Conservation (phyloP, 2,797 vertebrate species). For the Neoniphon sammara region DNA sequence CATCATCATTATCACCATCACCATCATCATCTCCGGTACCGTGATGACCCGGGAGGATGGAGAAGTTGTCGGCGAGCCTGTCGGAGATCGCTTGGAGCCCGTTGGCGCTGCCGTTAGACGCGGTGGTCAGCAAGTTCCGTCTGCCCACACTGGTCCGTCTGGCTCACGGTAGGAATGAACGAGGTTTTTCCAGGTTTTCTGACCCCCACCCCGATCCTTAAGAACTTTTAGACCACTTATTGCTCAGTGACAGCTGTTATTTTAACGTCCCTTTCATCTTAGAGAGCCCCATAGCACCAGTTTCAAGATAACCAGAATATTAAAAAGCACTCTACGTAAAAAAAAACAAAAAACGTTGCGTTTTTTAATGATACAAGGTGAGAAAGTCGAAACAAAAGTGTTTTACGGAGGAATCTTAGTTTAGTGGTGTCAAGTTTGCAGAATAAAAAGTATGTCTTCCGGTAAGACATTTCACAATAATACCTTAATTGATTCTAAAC, state of each 20-base stretch:
- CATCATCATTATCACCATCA: conserved; percentile 12
- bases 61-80: conserved; percentile 92
- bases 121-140: conserved; percentile 94
- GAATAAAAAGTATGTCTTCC: conserved; percentile 22
- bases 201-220: not conserved
- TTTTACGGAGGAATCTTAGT: conserved; percentile 18
- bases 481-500: too few relatives aligned
- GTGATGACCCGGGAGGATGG: conserved; percentile 90
- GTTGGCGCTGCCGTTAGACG: conserved; percentile 91
- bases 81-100: conserved; percentile 93
- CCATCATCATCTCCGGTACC: conserved; percentile 66
- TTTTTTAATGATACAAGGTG: not conserved
- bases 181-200: not conserved
- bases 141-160: conserved; percentile 92
- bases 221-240: conserved; percentile 16
- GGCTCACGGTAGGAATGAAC: conserved; percentile 85
- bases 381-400: conserved; percentile 12
- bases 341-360: too few relatives aligned
- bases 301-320: not conserved
- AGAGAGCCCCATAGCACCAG: not conserved
- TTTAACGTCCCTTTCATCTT: not conserved
- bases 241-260: not conserved
- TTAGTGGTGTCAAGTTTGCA: conserved; percentile 11
- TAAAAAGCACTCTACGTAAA: too few relatives aligned
- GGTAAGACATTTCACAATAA: conserved; percentile 46